Evolutionary conservation across 2,797 vertebrate genomes (phyloP).

Genomic region (Adrianichthys oophorus): DNA sequence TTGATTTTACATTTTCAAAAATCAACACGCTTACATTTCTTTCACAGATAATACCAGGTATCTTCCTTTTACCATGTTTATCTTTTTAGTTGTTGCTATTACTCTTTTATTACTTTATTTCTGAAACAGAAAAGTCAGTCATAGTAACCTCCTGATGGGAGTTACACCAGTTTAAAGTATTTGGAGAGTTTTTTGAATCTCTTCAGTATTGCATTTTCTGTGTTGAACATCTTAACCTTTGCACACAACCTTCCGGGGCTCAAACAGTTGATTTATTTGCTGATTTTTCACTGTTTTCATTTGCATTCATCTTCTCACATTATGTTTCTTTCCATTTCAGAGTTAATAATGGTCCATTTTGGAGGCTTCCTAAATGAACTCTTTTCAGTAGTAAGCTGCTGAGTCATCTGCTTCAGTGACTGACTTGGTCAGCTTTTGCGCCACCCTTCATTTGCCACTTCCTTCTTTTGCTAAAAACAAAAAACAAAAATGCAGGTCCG

Average conservation of each 20-base stretch:
- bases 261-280: conserved; percentile 8
- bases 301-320: conserved; percentile 26
- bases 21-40: no score
- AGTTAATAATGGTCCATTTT: conserved; percentile 25
- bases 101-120: no score
- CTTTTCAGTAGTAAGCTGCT: conserved; percentile 44
- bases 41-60: no score
- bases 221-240: not conserved
- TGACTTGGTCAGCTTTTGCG: conserved; percentile 1
- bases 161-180: no score
- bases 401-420: conserved; percentile 21
- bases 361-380: conserved; percentile 38
- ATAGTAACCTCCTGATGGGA: no score
- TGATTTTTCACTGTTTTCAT: conserved; percentile 27
- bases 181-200: not conserved
- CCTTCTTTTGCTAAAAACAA: conserved; percentile 10
- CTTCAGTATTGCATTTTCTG: not conserved
- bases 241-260: no score
- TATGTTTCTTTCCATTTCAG: conserved; percentile 28
- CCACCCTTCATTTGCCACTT: conserved; percentile 5
- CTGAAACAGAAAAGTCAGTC: no score
- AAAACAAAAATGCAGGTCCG: not conserved
- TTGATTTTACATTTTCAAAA: no score
- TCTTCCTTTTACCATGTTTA: no score
- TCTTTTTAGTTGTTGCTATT: no score